Percentiles rank a stretch among this genome's conserved stretches.
phyloP scores from a whole-genome alignment of 2,888 invertebrate genomes.

The Lathronympha strigana region DNA sequence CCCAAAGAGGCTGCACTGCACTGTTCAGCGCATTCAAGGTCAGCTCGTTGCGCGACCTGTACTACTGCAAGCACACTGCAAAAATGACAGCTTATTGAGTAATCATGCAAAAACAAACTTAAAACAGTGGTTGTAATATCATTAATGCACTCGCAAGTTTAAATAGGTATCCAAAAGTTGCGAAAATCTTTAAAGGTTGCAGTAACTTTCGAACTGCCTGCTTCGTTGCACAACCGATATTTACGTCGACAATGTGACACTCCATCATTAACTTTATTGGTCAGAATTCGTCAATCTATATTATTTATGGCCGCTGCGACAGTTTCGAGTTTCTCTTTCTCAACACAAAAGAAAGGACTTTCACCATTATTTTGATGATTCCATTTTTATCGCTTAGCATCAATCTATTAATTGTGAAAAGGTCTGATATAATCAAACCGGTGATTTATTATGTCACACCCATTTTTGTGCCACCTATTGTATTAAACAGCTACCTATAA shows the following conservation, averaged over 20 bases:
- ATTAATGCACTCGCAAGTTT: conserved; percentile 30
- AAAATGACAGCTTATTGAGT: not conserved
- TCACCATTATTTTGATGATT: conserved; percentile 49
- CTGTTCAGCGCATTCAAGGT: too few species aligned
- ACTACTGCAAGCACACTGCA: not conserved
- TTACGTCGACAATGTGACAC: conserved; percentile 39
- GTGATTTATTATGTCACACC: conserved; percentile 46
- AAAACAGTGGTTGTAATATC: conserved; percentile 17
- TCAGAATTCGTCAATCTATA: conserved; percentile 40
- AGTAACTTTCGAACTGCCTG: conserved; percentile 33
- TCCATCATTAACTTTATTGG: conserved; percentile 43
- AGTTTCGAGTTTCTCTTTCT: conserved; percentile 45
- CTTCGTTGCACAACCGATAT: conserved; percentile 44
- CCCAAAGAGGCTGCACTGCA: too few species aligned
- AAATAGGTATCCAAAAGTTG: conserved; percentile 29
- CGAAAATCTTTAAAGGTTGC: conserved; percentile 39
- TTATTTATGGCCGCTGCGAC: conserved; percentile 45
- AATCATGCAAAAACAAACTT: conserved; percentile 22
- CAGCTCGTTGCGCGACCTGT: not conserved
- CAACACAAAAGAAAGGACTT: conserved; percentile 45
- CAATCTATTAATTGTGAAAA: conserved; percentile 50
- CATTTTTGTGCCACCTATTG: conserved; percentile 31
- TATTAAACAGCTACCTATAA: conserved; percentile 30
- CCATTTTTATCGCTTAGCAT: conserved; percentile 47
- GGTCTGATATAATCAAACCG: conserved; percentile 46